Base-by-base conservation (phyloP, 2,113 vertebrate genomes). In the Romanogobio albipinnatus region DNA sequence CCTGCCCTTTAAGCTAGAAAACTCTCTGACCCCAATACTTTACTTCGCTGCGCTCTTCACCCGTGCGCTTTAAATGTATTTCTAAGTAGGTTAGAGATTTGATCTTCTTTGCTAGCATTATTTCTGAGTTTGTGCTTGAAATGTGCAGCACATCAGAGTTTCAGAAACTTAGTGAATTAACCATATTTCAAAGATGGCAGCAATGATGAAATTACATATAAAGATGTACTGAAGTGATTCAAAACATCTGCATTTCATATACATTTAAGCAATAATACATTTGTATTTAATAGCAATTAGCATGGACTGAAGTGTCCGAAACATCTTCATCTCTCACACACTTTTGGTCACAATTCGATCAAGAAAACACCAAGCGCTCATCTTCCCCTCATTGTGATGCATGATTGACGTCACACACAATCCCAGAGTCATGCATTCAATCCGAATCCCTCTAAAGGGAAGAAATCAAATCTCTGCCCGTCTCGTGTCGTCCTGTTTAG, bases 381-480 rank as follows among this genome's bases (percentile, higher is more conserved):
- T 56, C 58, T 81, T 61, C 53, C 45, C 80, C 74, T 82, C 76
- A 82, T 89, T 70, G 61, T 81, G 74, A 86, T 61, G 22, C 68
- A 86, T 83, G 78, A 66, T 49, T 51, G 26, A 51, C 47, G 77
- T 81, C 76, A 59, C 29, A 75, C 56, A 88, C 86, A 85, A 89
- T 90, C 91, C 91, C 88, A 91, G 87, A 94, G 88, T 93, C 85
- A 90, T 92, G 88, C 68, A 86, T 91, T 92, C 87, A 88, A 68
- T 90, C 80, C 84, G 89, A 89, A 84, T 84, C 75, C 47, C 77
- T 68, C 33, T 43, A 84, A 89, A 88, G 66, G 14, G 76, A 78
- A 62, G 76, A 87, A 88, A 84, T 83, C 84, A 56, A 83, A 87
- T 89, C 87, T 91, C 88, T 91, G 91, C 89, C 89, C 88, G 87